Percentiles rank a stretch among this genome's conserved stretches.
Conservation (phyloP, 1,140 invertebrate genomes). For the Phenacoccus solenopsis region DNA sequence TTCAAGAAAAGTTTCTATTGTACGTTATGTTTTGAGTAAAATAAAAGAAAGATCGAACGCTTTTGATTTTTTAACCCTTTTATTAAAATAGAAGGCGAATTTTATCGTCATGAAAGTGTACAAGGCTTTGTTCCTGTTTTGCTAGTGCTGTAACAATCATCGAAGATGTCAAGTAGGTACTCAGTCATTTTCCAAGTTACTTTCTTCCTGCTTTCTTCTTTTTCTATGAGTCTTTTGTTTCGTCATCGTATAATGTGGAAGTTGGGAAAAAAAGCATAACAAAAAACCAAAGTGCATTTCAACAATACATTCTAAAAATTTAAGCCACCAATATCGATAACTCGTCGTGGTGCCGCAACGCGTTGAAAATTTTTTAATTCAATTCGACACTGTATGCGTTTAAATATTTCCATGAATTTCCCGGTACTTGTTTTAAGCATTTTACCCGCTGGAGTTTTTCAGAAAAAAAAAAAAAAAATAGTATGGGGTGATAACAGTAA, state of each 20-base stretch:
- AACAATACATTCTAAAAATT: background rate
- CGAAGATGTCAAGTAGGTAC: background rate
- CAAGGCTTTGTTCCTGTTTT: background rate
- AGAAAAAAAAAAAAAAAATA: too few relatives aligned
- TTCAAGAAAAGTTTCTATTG: background rate
- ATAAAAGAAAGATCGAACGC: background rate
- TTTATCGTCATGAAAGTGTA: background rate
- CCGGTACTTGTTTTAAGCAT: background rate
- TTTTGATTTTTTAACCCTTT: background rate
- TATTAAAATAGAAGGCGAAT: background rate
- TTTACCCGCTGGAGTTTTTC: too few relatives aligned
- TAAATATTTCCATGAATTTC: background rate
- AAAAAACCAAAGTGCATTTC: background rate
- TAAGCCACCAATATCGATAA: background rate
- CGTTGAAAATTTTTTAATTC: background rate
- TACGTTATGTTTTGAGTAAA: background rate
- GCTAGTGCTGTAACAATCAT: background rate
- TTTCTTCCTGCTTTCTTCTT: background rate
- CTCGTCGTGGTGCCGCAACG: background rate
- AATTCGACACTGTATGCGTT: background rate
- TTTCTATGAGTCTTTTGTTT: background rate
- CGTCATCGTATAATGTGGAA: background rate
- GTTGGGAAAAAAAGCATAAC: background rate
- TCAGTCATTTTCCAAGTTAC: background rate
- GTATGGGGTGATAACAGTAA: too few relatives aligned